phyloP scores from a whole-genome alignment of 2,797 vertebrate genomes.

The Etheostoma nigrum region DNA sequence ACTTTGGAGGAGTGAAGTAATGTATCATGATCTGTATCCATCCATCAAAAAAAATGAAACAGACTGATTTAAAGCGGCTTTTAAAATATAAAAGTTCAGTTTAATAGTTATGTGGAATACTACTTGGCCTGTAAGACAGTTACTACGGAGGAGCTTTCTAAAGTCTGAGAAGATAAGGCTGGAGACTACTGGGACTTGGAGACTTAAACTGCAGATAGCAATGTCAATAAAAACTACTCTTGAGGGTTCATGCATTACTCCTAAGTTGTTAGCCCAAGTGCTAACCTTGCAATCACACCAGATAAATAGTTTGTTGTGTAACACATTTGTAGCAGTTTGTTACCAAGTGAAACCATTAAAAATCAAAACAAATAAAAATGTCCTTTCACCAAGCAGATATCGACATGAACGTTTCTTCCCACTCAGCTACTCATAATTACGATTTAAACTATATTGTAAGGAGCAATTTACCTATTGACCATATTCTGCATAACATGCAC shows the following conservation, averaged over 20 bases:
- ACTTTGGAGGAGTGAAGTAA: neutral
- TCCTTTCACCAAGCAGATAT: constrained; percentile 1
- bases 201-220: too few species aligned
- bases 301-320: neutral
- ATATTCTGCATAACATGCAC: neutral
- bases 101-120: neutral
- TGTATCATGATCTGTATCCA: neutral
- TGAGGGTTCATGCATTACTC: constrained; percentile 7
- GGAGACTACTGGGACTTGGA: neutral
- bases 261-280: neutral
- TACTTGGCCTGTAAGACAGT: neutral
- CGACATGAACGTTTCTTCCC: neutral
- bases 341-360: neutral
- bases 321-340: neutral
- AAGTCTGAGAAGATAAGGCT: neutral
- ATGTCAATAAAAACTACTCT: too few species aligned
- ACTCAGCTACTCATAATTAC: neutral
- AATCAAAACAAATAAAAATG: too few species aligned
- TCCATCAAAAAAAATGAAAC: neutral
- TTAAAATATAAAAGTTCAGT: neutral
- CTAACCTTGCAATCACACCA: neutral
- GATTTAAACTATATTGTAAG: neutral
- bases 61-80: neutral
- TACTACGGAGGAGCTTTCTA: neutral
- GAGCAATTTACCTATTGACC: neutral